Base-by-base conservation (phyloP, 2,888 invertebrate genomes). In the Orchesella flavescens region DNA sequence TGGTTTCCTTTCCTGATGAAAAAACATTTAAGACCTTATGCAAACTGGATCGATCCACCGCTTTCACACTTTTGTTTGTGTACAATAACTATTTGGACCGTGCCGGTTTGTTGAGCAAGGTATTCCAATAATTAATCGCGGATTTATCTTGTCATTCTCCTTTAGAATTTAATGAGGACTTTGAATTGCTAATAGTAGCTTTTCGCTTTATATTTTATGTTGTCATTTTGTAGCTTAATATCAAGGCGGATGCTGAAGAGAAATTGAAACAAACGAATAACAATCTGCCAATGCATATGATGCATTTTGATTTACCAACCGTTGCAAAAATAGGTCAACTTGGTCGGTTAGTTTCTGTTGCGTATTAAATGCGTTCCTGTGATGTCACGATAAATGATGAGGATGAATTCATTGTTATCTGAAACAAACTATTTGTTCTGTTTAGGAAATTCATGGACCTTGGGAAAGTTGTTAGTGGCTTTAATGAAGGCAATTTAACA, bases 81-180 rank as follows among this genome's bases (percentile, higher is more conserved):
- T 81, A 66, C 46, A 61, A 55, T 3, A 85, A 84, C 53, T 84
- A 85, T 59, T 24, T 86, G 23, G 84, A 85, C 34, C 74, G 68
- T 0, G 23, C 63, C 23, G 63, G 78, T 43, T 63, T 85, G 24
- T 66, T 84, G 24, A 71, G 75, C 23, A 73, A 43, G 77, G 86
- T 86, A 78, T 17, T n/a, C n/a, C n/a, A n/a, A n/a, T n/a, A n/a
- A n/a, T n/a, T n/a, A n/a, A n/a, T n/a, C n/a, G n/a, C n/a, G n/a
- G n/a, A n/a, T n/a, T n/a, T n/a, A n/a, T n/a, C n/a, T n/a, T n/a
- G n/a, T n/a, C n/a, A n/a, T n/a, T n/a, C n/a, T n/a, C n/a, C n/a
- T n/a, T n/a, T n/a, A n/a, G n/a, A n/a, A n/a, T n/a, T n/a, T n/a
- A n/a, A n/a, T n/a, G n/a, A n/a, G n/a, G n/a, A n/a, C n/a, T n/a